These are phyloP conservation scores for Guaruba guarouba DNA, from an alignment of 2,113 vertebrate species.

Conservation along the genomic window DNA sequence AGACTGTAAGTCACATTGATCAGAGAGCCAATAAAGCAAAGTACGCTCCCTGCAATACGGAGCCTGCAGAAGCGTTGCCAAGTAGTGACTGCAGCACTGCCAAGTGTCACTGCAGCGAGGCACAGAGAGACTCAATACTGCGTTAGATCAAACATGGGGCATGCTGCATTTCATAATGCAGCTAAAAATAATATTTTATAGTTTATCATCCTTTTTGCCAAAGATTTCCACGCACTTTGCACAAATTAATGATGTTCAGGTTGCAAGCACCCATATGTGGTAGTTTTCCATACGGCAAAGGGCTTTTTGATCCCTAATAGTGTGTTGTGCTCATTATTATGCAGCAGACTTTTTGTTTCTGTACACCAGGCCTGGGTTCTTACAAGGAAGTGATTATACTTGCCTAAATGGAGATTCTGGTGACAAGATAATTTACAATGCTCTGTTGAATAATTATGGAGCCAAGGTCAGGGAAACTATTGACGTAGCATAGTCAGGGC, in stretches of 20 bases:
- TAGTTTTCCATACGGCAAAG: background rate
- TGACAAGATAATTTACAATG: constrained; percentile 62
- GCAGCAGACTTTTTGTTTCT: constrained; percentile 14
- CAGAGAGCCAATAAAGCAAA: background rate
- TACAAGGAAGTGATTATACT: constrained; percentile 56
- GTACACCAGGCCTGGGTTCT: constrained; percentile 2
- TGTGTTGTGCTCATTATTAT: background rate
- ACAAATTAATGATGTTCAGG: background rate
- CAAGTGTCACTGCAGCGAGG: background rate
- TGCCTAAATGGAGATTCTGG: constrained; percentile 41
- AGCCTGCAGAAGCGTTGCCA: background rate
- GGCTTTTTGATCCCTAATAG: background rate
- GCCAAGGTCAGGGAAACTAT: constrained; percentile 55
- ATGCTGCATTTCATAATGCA: background rate
- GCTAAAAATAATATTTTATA: background rate
- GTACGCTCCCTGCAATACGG: background rate
- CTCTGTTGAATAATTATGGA: constrained; percentile 54
- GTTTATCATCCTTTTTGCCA: background rate
- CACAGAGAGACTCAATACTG: background rate
- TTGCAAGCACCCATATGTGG: background rate
- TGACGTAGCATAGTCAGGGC: constrained; percentile 2
- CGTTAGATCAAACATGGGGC: background rate
- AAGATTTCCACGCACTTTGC: background rate
- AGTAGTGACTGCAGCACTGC: background rate
- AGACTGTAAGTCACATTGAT: background rate